Conservation (phyloP, 1,140 invertebrate species). For the Orussus abietinus region DNA sequence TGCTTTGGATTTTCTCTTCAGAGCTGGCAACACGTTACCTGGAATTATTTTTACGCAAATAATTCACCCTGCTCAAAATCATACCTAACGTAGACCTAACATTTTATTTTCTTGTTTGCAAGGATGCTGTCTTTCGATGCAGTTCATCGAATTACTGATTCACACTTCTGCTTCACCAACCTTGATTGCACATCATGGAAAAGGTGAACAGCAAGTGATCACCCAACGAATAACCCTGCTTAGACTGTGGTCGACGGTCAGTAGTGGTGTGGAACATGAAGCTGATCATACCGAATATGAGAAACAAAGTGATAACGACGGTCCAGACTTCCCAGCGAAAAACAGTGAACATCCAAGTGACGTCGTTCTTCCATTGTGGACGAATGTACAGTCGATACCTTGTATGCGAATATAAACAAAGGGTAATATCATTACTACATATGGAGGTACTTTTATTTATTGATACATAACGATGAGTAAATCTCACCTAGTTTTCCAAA, state of each 20-base stretch:
- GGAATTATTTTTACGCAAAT: too few species aligned
- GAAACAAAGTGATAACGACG: conserved; percentile 15
- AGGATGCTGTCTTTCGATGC: too few species aligned
- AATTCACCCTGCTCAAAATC: too few species aligned
- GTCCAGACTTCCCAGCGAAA: conserved; percentile 23
- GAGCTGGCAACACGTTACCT: too few species aligned
- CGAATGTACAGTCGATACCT: conserved; percentile 28
- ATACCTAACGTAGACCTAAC: too few species aligned
- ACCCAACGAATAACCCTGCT: conserved; percentile 13
- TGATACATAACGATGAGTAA: too few species aligned
- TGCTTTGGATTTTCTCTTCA: conserved; percentile 21
- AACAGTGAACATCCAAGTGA: conserved; percentile 25
- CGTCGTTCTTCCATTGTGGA: conserved; percentile 20
- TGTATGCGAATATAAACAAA: too few species aligned
- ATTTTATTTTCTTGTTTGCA: too few species aligned
- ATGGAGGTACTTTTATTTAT: too few species aligned
- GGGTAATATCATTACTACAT: too few species aligned
- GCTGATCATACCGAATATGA: conserved; percentile 20
- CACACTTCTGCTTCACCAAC: too few species aligned
- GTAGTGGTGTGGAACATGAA: conserved; percentile 21
- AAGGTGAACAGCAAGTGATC: conserved; percentile 32
- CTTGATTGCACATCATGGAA: conserved; percentile 24
- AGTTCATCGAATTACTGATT: too few species aligned
- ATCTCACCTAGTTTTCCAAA: conserved; percentile 26
- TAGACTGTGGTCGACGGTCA: neutral